Evolutionary conservation across 1,140 invertebrate species (phyloP).

Genomic region (Coptotermes formosanus): DNA sequence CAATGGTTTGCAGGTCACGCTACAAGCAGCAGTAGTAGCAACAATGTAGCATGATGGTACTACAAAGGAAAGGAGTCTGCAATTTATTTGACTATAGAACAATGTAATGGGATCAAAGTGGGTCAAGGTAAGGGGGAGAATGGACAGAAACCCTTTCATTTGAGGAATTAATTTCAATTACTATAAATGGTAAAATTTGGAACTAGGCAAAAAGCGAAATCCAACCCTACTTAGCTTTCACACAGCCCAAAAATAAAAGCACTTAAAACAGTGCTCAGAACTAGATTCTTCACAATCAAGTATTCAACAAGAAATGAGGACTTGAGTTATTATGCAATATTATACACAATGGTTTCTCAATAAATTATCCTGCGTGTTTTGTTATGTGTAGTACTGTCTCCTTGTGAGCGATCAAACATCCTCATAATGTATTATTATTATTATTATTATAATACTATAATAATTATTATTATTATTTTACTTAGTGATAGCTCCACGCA

Average conservation of each 20-base stretch:
- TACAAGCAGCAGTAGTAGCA: neutral
- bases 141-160: slow-evolving; percentile 4
- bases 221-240: slow-evolving; percentile 39
- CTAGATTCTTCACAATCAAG: slow-evolving; percentile 38
- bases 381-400: slow-evolving; percentile 33
- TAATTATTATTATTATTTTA: slow-evolving; percentile 26
- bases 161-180: slow-evolving; percentile 36
- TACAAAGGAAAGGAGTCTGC: neutral
- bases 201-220: slow-evolving; percentile 37
- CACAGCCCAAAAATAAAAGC: slow-evolving; percentile 44
- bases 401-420: slow-evolving; percentile 37
- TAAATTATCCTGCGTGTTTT: slow-evolving; percentile 37
- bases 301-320: slow-evolving; percentile 38
- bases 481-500: slow-evolving; percentile 33
- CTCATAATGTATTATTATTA: slow-evolving; percentile 29
- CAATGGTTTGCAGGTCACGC: neutral
- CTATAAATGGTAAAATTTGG: slow-evolving; percentile 34
- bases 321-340: slow-evolving; percentile 31
- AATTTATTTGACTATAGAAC: neutral
- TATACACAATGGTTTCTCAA: slow-evolving; percentile 35
- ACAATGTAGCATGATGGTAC: neutral
- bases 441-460: slow-evolving; percentile 29
- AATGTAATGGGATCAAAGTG: neutral
- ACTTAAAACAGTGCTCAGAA: slow-evolving; percentile 45
- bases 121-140: neutral